Evolutionary conservation across 2,113 vertebrate species (phyloP).

Genomic region (Beaufortia kweichowensis): DNA sequence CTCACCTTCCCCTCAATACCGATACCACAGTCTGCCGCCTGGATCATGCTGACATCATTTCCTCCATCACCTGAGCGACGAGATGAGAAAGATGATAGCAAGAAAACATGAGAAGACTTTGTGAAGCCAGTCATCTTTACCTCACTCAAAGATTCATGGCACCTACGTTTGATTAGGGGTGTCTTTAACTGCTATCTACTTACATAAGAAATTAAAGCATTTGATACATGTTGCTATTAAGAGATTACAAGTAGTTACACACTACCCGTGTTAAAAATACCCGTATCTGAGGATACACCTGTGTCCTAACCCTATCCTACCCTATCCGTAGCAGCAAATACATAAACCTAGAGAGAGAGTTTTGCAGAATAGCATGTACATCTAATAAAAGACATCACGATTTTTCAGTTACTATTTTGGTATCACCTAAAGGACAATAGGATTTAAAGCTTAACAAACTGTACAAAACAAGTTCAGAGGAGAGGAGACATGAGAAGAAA

Average conservation of each 20-base stretch:
- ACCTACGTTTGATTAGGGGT: not conserved
- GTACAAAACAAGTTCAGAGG: not conserved
- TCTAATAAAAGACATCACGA: no score
- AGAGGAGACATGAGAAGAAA: not conserved
- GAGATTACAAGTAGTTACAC: no score
- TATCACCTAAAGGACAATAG: no score
- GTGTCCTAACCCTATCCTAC: no score
- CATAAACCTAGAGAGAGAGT: no score
- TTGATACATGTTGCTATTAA: no score
- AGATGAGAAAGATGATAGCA: constrained; percentile 9
- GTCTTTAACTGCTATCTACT: not conserved
- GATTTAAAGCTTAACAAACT: constrained; percentile 4
- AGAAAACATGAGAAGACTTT: constrained; percentile 17
- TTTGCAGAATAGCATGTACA: no score
- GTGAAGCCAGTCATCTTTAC: constrained; percentile 10
- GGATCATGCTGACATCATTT: constrained; percentile 99
- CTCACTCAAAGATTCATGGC: constrained; percentile 26
- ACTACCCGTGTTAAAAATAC: no score
- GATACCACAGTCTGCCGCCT: constrained; percentile 96
- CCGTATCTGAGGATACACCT: not conserved
- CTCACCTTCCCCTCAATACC: constrained; percentile 98
- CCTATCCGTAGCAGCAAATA: no score
- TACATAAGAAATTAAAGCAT: no score
- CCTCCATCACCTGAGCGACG: constrained; percentile 87
- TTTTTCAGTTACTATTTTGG: no score